These are phyloP conservation scores for Venusia cambrica DNA, from an alignment of 2,888 invertebrate genomes.

Conservation along the genomic window DNA sequence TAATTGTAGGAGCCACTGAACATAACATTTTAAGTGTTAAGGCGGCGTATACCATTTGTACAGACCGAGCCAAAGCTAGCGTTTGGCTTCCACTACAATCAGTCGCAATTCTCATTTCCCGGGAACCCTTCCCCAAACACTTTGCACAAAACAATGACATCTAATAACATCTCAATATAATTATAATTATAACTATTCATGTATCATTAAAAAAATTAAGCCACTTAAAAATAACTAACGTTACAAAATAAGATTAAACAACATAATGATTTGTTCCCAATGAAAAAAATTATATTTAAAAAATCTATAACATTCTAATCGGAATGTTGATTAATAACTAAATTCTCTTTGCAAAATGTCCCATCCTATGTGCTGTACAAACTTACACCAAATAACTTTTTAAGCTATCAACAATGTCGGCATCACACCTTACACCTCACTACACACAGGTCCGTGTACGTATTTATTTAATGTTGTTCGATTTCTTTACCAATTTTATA, in stretches of 20 bases:
- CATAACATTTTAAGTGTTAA: constrained; percentile 73
- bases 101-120: constrained; percentile 75
- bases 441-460: constrained; percentile 68
- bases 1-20: constrained; percentile 54
- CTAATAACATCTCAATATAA: constrained; percentile 79
- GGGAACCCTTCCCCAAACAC: constrained; percentile 68
- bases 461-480: constrained; percentile 67
- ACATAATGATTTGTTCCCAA: constrained; percentile 81
- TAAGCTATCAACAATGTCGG: constrained; percentile 76
- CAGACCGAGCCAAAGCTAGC: constrained; percentile 63
- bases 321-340: constrained; percentile 79
- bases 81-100: constrained; percentile 71
- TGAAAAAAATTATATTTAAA: constrained; percentile 66
- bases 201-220: constrained; percentile 74
- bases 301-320: constrained; percentile 80
- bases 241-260: constrained; percentile 81
- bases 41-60: constrained; percentile 79
- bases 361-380: constrained; percentile 80
- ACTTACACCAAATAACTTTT: constrained; percentile 76
- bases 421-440: too few species aligned
- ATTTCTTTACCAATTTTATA: constrained; percentile 25
- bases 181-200: constrained; percentile 63
- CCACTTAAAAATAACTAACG: constrained; percentile 79
- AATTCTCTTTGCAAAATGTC: constrained; percentile 81
- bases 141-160: constrained; percentile 78